Base-by-base conservation (phyloP, 2,888 invertebrate species). In the Nemapogon koenigi region DNA sequence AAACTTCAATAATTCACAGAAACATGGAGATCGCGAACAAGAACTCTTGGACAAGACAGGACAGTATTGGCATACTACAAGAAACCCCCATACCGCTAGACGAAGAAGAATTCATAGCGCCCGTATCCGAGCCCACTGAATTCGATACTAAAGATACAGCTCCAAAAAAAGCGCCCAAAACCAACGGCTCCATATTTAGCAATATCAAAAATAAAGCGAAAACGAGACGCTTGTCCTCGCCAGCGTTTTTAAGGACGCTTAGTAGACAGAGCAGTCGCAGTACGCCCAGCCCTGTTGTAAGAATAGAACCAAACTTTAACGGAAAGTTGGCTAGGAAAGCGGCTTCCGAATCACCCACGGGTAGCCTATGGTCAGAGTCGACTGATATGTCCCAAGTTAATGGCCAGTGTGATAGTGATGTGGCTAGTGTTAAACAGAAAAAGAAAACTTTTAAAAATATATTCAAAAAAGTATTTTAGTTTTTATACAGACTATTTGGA, bases 401-500 rank as follows among this genome's bases (percentile, higher is more conserved):
- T 41, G 70, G 71, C 13, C 66, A 57, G 11, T 62, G 49, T 17
- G 63, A 67, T 26, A 55, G 47, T 38, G n/a, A n/a, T n/a, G n/a
- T n/a, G n/a, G 67, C 62, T 37, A 59, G 52, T 19, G 44, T 57
- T 10, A 86, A 85, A 52, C 71, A 73, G 46, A 89, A 86, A 61
- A 81, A 75, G 52, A 85, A 86, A 55, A 83, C 87, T 53, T 81
- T 91, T 47, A 90, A 87, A 62, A 88, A 86, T 67, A 85, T 91
- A 60, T 83, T 90, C 57, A 89, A 85, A 52, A 90, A 89, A 80
- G 86, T 91, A 59, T 91, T 91, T 80, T 88, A 81, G 84, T 59
- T 19, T 15, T 28, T n/a, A n/a, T n/a, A n/a, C n/a, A n/a, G n/a
- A n/a, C n/a, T n/a, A n/a, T n/a, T n/a, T n/a, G n/a, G n/a, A n/a